phyloP scores from a whole-genome alignment of 2,113 vertebrate species.

The Notiomystis cincta region DNA sequence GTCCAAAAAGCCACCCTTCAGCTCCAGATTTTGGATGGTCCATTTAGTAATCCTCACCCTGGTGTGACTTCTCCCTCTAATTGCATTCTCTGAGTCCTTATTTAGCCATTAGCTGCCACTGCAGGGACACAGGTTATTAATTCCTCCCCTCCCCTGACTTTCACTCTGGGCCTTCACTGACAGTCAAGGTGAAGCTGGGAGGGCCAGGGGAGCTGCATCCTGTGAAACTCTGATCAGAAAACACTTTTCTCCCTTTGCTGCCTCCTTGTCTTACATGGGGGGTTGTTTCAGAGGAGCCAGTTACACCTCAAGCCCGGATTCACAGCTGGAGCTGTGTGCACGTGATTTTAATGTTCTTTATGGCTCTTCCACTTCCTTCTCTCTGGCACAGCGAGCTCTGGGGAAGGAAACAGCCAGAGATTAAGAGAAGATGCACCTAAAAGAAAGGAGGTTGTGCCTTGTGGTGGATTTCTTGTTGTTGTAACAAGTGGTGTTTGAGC shows the following conservation, averaged over 20 bases:
- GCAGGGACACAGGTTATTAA: conserved; percentile 26
- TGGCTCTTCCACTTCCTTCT: background rate
- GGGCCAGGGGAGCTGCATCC: background rate
- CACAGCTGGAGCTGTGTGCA: background rate
- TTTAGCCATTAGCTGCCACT: background rate
- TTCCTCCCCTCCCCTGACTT: conserved; percentile 12
- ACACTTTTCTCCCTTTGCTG: background rate
- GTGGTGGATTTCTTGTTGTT: background rate
- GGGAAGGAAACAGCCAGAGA: background rate
- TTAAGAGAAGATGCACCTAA: background rate
- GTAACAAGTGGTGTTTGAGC: background rate
- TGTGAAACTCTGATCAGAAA: background rate
- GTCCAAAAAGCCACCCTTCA: background rate
- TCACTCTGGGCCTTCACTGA: background rate
- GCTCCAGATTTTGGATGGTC: background rate
- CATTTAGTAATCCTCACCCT: background rate
- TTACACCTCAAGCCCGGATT: background rate
- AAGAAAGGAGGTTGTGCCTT: background rate
- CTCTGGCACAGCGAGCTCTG: background rate
- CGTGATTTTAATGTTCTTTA: background rate
- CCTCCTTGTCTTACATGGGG: background rate
- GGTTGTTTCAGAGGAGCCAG: background rate
- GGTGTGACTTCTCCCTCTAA: background rate
- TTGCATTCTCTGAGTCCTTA: background rate
- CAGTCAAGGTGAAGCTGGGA: background rate